These are phyloP conservation scores for Grantiella picta DNA, from an alignment of 2,113 vertebrate genomes.

Conservation along the genomic window DNA sequence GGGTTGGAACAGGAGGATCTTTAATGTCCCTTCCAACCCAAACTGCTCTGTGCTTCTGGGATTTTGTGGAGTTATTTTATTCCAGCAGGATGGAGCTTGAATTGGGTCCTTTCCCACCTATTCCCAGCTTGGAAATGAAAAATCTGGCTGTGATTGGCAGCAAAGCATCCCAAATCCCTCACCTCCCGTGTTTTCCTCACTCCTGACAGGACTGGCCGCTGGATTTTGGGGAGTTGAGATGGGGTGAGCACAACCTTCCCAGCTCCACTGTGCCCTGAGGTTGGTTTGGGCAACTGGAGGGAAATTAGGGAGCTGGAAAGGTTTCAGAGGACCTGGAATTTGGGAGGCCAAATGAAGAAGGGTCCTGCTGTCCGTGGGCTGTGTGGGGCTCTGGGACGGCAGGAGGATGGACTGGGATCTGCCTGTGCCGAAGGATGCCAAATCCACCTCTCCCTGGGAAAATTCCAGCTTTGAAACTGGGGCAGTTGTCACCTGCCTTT, in stretches of 20 bases:
- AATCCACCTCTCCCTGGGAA: background rate
- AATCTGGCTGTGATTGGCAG: background rate
- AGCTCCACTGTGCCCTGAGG: fast-evolving
- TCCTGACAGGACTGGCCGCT: fast-evolving
- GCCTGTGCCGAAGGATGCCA: background rate
- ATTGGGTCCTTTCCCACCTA: background rate
- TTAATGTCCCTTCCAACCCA: background rate
- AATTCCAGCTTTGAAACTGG: background rate
- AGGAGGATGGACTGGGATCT: background rate
- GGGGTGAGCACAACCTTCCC: fast-evolving
- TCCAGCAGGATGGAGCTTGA: background rate
- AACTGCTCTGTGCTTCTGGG: background rate
- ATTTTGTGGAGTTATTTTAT: background rate
- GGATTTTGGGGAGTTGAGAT: background rate
- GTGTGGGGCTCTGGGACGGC: background rate
- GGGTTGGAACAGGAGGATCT: fast-evolving
- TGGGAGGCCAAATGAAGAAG: background rate
- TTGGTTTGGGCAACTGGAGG: background rate
- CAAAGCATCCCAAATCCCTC: background rate
- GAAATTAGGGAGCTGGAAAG: background rate
- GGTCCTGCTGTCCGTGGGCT: background rate
- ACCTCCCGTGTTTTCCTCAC: background rate
- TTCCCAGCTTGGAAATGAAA: background rate
- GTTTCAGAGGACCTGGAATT: background rate
- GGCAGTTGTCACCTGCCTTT: background rate